phyloP scores from a whole-genome alignment of 2,797 vertebrate genomes.

The Odontamblyopus lacepedii region DNA sequence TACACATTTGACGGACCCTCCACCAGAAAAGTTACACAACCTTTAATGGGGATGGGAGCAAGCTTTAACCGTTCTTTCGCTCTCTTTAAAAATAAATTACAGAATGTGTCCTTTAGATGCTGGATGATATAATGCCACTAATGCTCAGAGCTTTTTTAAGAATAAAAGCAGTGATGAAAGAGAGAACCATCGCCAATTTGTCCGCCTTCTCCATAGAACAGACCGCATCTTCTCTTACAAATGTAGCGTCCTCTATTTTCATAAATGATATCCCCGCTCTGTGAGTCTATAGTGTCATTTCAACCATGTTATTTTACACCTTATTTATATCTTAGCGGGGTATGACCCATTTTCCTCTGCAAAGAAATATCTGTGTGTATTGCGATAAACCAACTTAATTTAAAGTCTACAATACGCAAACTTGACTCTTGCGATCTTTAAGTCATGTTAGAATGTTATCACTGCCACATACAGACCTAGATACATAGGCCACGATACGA shows the following conservation, averaged over 20 bases:
- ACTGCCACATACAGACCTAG: too few species aligned
- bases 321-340: slow-evolving; percentile 85
- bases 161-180: slow-evolving; percentile 61
- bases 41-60: slow-evolving; percentile 6
- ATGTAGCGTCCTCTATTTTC: slow-evolving; percentile 52
- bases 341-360: slow-evolving; percentile 81
- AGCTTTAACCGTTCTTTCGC: slow-evolving; percentile 29
- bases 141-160: slow-evolving; percentile 23
- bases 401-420: too few species aligned
- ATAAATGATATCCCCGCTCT: slow-evolving; percentile 31
- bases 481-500: too few species aligned
- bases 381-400: slow-evolving; percentile 81
- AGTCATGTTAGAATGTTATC: too few species aligned
- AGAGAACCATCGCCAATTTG: slow-evolving; percentile 46
- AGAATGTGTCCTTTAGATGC: slow-evolving; percentile 43
- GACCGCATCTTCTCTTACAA: slow-evolving; percentile 65
- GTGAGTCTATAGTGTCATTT: slow-evolving; percentile 74
- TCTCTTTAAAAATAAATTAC: slow-evolving; percentile 20
- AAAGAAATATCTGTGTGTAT: slow-evolving; percentile 84
- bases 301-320: slow-evolving; percentile 70
- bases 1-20: too few species aligned
- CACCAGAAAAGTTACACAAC: too few species aligned
- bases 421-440: too few species aligned
- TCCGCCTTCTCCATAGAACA: slow-evolving; percentile 46
- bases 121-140: slow-evolving; percentile 38